A percentile compares a stretch with the other conserved stretches of the same genome.
These are phyloP conservation scores for Suricata suricatta DNA, from an alignment of 2,113 vertebrate species.

Conservation along the genomic window DNA sequence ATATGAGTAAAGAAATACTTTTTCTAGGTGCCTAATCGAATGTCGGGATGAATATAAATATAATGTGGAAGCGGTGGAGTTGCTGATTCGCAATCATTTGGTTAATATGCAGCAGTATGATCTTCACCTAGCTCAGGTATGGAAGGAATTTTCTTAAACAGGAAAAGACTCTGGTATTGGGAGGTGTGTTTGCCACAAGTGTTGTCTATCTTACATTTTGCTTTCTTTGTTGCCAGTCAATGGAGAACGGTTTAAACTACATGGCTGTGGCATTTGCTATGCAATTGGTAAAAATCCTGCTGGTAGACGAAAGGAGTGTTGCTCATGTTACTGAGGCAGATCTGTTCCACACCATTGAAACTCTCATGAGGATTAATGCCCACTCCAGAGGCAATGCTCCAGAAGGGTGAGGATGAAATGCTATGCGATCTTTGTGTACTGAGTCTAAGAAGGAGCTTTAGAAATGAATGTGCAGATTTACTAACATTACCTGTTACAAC, in stretches of 20 bases:
- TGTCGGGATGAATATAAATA: conserved; percentile 99
- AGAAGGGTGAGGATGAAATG: conserved; percentile 91
- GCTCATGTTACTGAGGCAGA: conserved; percentile 98
- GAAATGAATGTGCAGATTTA: conserved; percentile 40
- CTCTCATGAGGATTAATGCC: conserved; percentile 98
- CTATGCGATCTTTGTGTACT: neutral
- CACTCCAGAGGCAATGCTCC: conserved; percentile 98
- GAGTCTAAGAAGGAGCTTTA: neutral
- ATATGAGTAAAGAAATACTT: conserved; percentile 82
- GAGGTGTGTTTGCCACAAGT: neutral
- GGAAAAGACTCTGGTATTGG: neutral
- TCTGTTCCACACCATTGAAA: conserved; percentile 99
- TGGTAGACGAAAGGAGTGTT: conserved; percentile 97
- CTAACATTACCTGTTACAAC: conserved; percentile 22
- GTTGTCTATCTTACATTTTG: conserved; percentile 24
- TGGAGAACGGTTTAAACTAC: conserved; percentile 99
- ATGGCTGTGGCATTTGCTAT: conserved; percentile 99
- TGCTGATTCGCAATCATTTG: conserved; percentile 96
- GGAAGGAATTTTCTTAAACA: conserved; percentile 72
- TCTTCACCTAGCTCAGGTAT: conserved; percentile 97
- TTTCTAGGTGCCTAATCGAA: conserved; percentile 95
- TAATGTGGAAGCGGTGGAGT: conserved; percentile 97
- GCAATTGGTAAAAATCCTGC: conserved; percentile 97
- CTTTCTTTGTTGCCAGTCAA: conserved; percentile 88
- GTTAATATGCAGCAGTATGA: conserved; percentile 99